A percentile compares a stretch with the other conserved stretches of the same genome.
phyloP scores from a whole-genome alignment of 2,888 invertebrate genomes.

The Chymomyza amoena region DNA sequence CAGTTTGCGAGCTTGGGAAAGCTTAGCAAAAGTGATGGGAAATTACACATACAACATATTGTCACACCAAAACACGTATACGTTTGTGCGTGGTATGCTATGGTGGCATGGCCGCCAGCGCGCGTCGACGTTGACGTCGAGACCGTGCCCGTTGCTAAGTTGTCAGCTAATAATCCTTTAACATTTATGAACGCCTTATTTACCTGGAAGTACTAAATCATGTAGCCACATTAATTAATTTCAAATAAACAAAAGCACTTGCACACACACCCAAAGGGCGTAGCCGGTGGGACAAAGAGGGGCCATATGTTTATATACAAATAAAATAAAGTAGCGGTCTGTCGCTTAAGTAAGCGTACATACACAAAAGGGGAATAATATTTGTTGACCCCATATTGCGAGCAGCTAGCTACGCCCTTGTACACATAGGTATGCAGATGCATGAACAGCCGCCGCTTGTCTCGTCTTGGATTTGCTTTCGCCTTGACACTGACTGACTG shows the following conservation, averaged over 20 bases:
- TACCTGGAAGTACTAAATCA: conserved; percentile 69
- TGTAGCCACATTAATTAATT: conserved; percentile 72
- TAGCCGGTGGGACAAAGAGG: no score
- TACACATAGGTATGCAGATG: background rate
- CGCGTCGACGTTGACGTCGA: background rate
- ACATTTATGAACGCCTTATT: conserved; percentile 69
- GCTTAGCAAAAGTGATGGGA: conserved; percentile 21
- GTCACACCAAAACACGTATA: background rate
- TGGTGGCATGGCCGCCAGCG: background rate
- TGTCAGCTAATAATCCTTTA: conserved; percentile 71
- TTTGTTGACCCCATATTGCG: no score
- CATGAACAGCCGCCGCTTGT: background rate
- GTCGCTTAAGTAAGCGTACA: no score
- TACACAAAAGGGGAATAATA: no score
- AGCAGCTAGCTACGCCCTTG: no score
- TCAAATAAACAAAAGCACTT: conserved; percentile 59
- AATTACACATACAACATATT: conserved; percentile 64
- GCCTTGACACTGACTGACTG: conserved; percentile 36
- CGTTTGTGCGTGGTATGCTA: background rate
- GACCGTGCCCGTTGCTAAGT: conserved; percentile 29
- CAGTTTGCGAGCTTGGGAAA: conserved; percentile 33
- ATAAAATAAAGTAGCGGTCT: no score
- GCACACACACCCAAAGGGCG: conserved; percentile 9
- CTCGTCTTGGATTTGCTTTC: background rate
- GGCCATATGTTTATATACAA: no score